Evolutionary conservation across 2,888 invertebrate species (phyloP).

Genomic region (Latheticus oryzae): DNA sequence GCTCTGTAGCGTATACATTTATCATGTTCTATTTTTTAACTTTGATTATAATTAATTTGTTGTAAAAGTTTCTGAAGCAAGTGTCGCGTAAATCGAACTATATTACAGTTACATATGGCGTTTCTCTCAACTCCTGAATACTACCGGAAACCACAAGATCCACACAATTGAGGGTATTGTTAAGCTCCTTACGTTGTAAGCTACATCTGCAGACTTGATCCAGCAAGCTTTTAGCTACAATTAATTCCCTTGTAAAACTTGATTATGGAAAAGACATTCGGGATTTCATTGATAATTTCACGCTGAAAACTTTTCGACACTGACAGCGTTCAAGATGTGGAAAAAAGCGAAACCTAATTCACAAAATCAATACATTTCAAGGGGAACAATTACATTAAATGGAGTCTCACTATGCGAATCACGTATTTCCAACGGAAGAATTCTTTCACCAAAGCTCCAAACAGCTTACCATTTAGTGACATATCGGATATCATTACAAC

Average conservation of each 20-base stretch:
- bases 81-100: conserved; percentile 37
- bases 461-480: conserved; percentile 25
- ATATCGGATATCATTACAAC: too few species aligned
- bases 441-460: conserved; percentile 29
- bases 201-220: conserved; percentile 52
- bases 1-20: conserved; percentile 18
- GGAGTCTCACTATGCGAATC: conserved; percentile 28
- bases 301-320: neutral
- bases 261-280: conserved; percentile 24
- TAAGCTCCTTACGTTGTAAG: conserved; percentile 58
- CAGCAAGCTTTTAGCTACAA: conserved; percentile 39
- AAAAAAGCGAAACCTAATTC: conserved; percentile 11
- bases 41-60: conserved; percentile 3
- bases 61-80: conserved; percentile 23
- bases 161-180: conserved; percentile 59
- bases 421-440: conserved; percentile 30
- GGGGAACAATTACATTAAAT: conserved; percentile 35
- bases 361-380: conserved; percentile 26
- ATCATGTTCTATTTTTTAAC: neutral
- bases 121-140: conserved; percentile 42
- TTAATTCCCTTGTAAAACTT: conserved; percentile 41
- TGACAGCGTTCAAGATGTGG: conserved; percentile 1
- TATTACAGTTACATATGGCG: conserved; percentile 39
- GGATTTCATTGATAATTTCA: conserved; percentile 16
- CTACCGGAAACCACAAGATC: conserved; percentile 57